phyloP scores from a whole-genome alignment of 2,888 invertebrate genomes.

The Bombylius major region DNA sequence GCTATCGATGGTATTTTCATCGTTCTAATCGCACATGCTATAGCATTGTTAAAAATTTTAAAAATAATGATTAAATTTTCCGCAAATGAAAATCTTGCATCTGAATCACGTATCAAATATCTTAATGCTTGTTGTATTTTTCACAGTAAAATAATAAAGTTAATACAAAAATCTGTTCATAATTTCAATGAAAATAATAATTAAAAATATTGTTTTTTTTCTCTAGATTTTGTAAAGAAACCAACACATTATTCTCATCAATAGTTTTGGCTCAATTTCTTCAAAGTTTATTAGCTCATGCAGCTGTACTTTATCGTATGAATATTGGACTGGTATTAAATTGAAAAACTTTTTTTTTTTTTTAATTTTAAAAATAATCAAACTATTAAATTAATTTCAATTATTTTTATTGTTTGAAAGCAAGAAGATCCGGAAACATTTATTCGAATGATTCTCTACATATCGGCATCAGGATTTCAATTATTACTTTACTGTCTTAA shows the following conservation, averaged over 20 bases:
- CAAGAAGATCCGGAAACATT: no score
- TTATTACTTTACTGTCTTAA: background rate
- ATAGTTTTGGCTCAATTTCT: background rate
- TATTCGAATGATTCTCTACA: background rate
- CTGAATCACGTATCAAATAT: no score
- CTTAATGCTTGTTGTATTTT: no score
- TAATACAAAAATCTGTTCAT: no score
- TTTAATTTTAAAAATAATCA: background rate
- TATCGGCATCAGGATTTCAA: background rate
- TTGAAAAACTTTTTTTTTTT: background rate
- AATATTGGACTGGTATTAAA: background rate
- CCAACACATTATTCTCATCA: background rate
- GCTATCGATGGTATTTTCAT: no score
- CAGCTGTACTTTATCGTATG: background rate
- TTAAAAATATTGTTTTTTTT: background rate
- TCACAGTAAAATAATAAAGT: no score
- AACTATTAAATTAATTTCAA: background rate
- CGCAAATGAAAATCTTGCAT: no score
- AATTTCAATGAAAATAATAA: no score
- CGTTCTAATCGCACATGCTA: no score
- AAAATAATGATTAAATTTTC: no score
- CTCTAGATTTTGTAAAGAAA: slow-evolving; percentile 1
- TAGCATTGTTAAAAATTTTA: no score
- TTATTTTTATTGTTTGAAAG: background rate
- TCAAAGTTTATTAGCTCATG: background rate